phyloP scores from a whole-genome alignment of 2,113 vertebrate genomes.

The Sander lucioperca region DNA sequence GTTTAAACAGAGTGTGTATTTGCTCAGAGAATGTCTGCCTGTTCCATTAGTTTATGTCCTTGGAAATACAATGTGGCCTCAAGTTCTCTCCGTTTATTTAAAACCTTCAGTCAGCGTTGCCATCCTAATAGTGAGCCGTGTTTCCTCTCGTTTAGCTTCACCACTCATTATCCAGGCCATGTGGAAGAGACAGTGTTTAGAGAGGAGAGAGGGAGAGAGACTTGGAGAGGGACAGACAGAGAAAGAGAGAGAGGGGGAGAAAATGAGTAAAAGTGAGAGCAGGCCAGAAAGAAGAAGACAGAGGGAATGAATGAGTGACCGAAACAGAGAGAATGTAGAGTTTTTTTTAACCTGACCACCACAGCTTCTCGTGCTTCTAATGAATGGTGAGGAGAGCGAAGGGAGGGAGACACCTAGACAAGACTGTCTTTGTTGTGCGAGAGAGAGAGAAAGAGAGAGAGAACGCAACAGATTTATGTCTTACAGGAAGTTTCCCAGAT shows the following conservation, averaged over 20 bases:
- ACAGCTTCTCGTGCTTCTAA: constrained; percentile 75
- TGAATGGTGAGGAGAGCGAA: constrained; percentile 56
- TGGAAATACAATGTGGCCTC: constrained; percentile 81
- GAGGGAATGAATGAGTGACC: constrained; percentile 63
- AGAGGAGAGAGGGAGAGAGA: constrained; percentile 50
- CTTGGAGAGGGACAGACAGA: constrained; percentile 36
- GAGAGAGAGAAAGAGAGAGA: constrained; percentile 9
- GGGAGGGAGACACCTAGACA: constrained; percentile 67
- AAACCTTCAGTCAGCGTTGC: constrained; percentile 80
- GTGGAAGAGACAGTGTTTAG: constrained; percentile 81
- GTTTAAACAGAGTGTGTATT: constrained; percentile 81
- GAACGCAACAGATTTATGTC: constrained; percentile 70
- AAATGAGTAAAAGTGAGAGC: constrained; percentile 55
- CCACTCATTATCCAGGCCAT: constrained; percentile 80
- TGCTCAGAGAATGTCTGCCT: constrained; percentile 76
- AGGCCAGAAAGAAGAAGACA: constrained; percentile 56
- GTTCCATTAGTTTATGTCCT: constrained; percentile 81
- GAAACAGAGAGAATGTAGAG: constrained; percentile 67
- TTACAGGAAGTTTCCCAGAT: constrained; percentile 73
- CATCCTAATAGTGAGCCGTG: constrained; percentile 80
- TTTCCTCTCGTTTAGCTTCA: constrained; percentile 82
- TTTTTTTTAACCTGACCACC: constrained; percentile 75
- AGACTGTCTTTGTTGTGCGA: constrained; percentile 77
- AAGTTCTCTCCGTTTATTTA: constrained; percentile 83
- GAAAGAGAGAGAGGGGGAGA: constrained; percentile 26